Conservation (phyloP, 2,113 vertebrate genomes). For the Alethe castanea region DNA sequence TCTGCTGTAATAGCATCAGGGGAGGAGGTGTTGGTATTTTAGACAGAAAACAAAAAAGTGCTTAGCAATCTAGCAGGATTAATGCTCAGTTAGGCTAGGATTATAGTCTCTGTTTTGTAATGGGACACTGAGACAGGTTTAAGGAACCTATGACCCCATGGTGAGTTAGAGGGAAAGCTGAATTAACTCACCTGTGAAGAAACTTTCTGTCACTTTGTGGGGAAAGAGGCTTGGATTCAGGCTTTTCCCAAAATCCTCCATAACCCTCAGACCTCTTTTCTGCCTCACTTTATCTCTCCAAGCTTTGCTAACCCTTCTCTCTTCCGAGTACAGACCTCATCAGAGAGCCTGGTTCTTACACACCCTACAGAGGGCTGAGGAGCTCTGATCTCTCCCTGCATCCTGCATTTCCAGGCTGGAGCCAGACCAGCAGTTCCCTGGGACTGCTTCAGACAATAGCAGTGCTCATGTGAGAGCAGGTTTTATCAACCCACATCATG, state of each 20-base stretch:
- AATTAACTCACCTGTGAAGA: not conserved
- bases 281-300: not conserved
- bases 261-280: not conserved
- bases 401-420: not conserved
- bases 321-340: not conserved
- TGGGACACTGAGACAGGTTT: not conserved
- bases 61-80: not conserved
- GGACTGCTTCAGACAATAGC: not conserved
- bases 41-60: not conserved
- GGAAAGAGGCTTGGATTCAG: not conserved
- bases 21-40: not conserved
- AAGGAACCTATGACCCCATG: not conserved
- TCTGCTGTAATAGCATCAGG: not conserved
- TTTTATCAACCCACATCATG: not conserved
- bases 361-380: fast-evolving
- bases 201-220: not conserved
- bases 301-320: not conserved
- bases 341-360: not conserved
- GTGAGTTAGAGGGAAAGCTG: not conserved
- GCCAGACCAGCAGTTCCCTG: not conserved
- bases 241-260: not conserved
- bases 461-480: not conserved
- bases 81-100: not conserved
- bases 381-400: not conserved
- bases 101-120: not conserved